Percentiles rank a stretch among this genome's conserved stretches.
These are phyloP conservation scores for Drosophila tropicalis DNA, from an alignment of 1,140 invertebrate genomes.

Conservation along the genomic window DNA sequence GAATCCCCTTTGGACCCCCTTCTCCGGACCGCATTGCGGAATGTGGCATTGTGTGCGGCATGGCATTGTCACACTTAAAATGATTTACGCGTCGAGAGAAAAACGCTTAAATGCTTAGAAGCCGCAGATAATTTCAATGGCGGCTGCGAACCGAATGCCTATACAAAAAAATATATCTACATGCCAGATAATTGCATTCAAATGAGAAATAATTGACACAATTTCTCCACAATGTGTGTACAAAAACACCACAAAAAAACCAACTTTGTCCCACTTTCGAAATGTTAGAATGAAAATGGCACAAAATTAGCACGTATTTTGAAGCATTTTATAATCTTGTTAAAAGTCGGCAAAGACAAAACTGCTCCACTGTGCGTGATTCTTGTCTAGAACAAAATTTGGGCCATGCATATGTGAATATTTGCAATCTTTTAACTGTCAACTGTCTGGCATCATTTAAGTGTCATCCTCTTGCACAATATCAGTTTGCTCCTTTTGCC, in stretches of 20 bases:
- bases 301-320: no score
- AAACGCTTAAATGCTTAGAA: constrained; percentile 44
- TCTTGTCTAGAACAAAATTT: constrained; percentile 18
- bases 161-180: background rate
- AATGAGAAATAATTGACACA: constrained; percentile 51
- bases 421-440: constrained; percentile 50
- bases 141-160: constrained; percentile 28
- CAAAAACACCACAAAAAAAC: no score
- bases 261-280: no score
- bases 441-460: constrained; percentile 23
- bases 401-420: constrained; percentile 43
- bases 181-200: constrained; percentile 16
- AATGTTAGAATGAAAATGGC: no score
- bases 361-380: constrained; percentile 1
- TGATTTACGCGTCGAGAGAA: constrained; percentile 46
- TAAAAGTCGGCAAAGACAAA: background rate
- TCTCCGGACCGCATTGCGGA: background rate
- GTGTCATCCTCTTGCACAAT: constrained; percentile 26
- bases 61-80: constrained; percentile 42
- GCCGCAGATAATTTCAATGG: constrained; percentile 54
- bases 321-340: constrained; percentile 7
- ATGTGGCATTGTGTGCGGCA: constrained; percentile 11
- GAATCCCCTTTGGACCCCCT: background rate
- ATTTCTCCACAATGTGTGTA: constrained; percentile 15
- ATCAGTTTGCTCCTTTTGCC: constrained; percentile 29